Evolutionary conservation across 2,888 invertebrate genomes (phyloP).

Genomic region (Callyntrura guangdongensis): DNA sequence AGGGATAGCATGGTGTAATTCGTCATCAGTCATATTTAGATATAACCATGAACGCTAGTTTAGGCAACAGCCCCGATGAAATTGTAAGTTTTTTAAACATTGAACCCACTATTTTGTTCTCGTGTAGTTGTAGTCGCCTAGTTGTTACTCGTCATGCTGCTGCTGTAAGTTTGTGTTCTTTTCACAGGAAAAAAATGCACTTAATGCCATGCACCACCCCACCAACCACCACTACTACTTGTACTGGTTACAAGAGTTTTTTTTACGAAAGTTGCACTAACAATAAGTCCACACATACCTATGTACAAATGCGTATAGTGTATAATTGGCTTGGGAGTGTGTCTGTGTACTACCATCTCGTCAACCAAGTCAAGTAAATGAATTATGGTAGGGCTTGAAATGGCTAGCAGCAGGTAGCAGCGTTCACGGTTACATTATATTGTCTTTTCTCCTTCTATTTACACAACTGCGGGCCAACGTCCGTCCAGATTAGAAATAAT

Average conservation of each 20-base stretch:
- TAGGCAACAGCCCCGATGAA: slow-evolving; percentile 1
- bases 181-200: slow-evolving; percentile 46
- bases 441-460: slow-evolving; percentile 4
- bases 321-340: slow-evolving; percentile 21
- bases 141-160: background rate
- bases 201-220: background rate
- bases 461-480: slow-evolving; percentile 17
- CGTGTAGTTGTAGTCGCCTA: background rate
- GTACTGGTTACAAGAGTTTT: slow-evolving; percentile 1
- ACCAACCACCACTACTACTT: background rate
- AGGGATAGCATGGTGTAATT: slow-evolving; percentile 14
- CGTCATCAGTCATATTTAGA: slow-evolving; percentile 23
- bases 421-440: background rate
- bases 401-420: slow-evolving; percentile 6
- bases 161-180: background rate
- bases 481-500: background rate
- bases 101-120: background rate
- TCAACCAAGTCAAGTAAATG: slow-evolving; percentile 39
- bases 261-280: slow-evolving; percentile 12
- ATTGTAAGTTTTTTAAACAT: background rate
- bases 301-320: background rate
- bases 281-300: background rate
- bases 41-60: slow-evolving; percentile 21
- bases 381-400: slow-evolving; percentile 42
- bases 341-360: slow-evolving; percentile 33